Conservation (phyloP, 2,113 vertebrate species). For the Gymnorhina tibicen region DNA sequence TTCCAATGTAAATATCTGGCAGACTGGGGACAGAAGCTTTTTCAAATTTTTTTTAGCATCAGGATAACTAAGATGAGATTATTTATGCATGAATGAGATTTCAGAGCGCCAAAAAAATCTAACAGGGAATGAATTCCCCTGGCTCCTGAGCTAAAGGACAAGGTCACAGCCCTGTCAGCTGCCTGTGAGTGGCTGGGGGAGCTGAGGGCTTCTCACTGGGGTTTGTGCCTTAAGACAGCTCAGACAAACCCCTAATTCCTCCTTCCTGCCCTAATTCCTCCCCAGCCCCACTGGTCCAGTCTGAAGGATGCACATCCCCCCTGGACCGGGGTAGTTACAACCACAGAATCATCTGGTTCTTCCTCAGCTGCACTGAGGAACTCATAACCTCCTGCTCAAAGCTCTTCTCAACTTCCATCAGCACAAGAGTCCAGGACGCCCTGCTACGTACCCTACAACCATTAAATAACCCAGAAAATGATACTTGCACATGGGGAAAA, state of each 20-base stretch:
- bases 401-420: not conserved
- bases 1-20: not conserved
- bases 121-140: not conserved
- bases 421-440: not conserved
- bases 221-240: not conserved
- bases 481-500: fast-evolving
- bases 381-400: fast-evolving
- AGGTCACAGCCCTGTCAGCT: conserved; percentile 34
- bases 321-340: not conserved
- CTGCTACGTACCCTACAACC: not conserved
- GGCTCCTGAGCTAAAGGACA: not conserved
- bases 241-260: not conserved
- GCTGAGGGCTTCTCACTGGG: not conserved
- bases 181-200: not conserved
- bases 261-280: not conserved
- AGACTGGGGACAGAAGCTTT: not conserved
- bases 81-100: conserved; percentile 1
- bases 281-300: not conserved
- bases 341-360: not conserved
- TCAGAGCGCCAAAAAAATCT: not conserved
- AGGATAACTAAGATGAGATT: not conserved
- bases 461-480: not conserved
- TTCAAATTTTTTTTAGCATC: not conserved
- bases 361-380: not conserved
- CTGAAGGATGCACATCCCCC: not conserved